These are phyloP conservation scores for Phylloscopus whistleri DNA, from an alignment of 2,113 vertebrate genomes.

Conservation along the genomic window DNA sequence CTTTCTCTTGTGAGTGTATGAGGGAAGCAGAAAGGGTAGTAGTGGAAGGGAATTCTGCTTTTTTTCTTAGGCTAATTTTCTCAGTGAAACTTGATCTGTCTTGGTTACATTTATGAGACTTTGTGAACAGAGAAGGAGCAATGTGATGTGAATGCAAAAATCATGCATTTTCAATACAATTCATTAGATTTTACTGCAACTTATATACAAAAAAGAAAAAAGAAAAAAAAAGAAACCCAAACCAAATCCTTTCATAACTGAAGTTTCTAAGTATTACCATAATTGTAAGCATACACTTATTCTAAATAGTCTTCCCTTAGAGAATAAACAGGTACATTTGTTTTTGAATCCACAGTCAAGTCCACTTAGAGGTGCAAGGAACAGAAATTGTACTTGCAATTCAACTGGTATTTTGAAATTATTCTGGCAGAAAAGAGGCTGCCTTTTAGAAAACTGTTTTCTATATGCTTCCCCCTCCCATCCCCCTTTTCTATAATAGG, in stretches of 20 bases:
- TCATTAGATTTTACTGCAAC: constrained; percentile 63
- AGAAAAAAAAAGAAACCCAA: not conserved
- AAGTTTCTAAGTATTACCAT: not conserved
- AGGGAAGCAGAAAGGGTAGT: not conserved
- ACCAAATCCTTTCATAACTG: not conserved
- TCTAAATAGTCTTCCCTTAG: constrained; percentile 26
- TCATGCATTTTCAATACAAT: constrained; percentile 65
- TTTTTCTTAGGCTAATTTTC: constrained; percentile 62
- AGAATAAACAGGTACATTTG: constrained; percentile 33
- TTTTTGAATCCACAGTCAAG: constrained; percentile 14
- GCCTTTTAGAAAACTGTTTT: constrained; percentile 33
- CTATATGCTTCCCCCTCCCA: not conserved
- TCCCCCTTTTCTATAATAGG: not conserved
- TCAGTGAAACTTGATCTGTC: constrained; percentile 49
- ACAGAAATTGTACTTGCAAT: constrained; percentile 44
- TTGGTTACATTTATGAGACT: constrained; percentile 46
- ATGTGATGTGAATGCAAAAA: constrained; percentile 59
- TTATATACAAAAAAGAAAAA: constrained; percentile 8
- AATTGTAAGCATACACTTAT: constrained; percentile 37
- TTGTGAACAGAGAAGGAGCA: constrained; percentile 32
- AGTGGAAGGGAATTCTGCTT: constrained; percentile 10
- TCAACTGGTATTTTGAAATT: constrained; percentile 39
- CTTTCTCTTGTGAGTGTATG: not conserved
- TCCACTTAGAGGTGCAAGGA: constrained; percentile 49
- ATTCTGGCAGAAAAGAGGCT: not conserved